Evolutionary conservation across 2,113 vertebrate species (phyloP).

Genomic region (Channa maculata): DNA sequence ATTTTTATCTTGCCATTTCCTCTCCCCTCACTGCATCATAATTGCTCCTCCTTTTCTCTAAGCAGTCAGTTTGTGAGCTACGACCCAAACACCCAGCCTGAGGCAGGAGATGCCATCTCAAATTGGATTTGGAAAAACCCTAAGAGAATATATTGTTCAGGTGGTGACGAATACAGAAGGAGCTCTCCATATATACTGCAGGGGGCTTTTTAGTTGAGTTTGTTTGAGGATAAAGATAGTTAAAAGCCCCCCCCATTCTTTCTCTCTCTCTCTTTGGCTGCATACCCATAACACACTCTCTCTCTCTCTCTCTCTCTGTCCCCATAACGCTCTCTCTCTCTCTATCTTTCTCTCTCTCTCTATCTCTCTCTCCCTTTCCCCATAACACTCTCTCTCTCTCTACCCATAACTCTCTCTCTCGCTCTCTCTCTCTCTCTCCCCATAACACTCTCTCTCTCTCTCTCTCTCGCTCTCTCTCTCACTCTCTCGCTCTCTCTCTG

Average conservation of each 20-base stretch:
- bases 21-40: constrained; percentile 55
- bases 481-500: not conserved
- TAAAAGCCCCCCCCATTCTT: constrained; percentile 15
- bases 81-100: constrained; percentile 19
- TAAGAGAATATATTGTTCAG: constrained; percentile 52
- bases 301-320: not conserved
- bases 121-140: constrained; percentile 56
- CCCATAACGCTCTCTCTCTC: not conserved
- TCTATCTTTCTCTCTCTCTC: not conserved
- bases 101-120: constrained; percentile 43
- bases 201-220: constrained; percentile 41
- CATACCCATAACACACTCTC: not conserved
- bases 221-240: constrained; percentile 44
- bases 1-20: constrained; percentile 44
- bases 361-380: constrained; percentile 18
- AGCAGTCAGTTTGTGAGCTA: constrained; percentile 28
- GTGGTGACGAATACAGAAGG: constrained; percentile 33
- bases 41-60: constrained; percentile 22
- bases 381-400: not conserved
- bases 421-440: constrained; percentile 11
- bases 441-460: not conserved
- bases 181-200: constrained; percentile 30
- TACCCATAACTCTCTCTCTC: not conserved
- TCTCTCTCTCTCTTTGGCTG: not conserved
- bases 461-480: not conserved